Conservation (phyloP, 2,113 vertebrate species). For the Scartelaos histophorus region DNA sequence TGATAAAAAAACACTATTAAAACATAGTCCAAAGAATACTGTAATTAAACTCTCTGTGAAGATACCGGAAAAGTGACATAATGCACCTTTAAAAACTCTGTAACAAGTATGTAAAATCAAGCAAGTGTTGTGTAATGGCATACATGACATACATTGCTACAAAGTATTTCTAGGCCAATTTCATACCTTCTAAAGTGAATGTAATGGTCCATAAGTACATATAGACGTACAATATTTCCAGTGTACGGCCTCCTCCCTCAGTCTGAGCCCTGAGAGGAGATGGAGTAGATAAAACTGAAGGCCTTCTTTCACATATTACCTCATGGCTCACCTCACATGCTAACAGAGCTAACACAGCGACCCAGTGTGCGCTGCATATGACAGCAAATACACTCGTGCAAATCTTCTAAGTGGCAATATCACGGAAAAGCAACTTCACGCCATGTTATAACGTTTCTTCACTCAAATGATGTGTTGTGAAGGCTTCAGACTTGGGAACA, state of each 20-base stretch:
- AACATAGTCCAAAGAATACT: too few relatives aligned
- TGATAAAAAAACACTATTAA: too few relatives aligned
- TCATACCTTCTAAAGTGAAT: slow-evolving; percentile 58
- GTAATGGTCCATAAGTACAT: slow-evolving; percentile 40
- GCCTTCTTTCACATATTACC: slow-evolving; percentile 65
- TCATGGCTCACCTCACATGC: slow-evolving; percentile 23
- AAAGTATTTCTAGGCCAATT: slow-evolving; percentile 61
- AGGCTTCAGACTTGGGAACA: too few relatives aligned
- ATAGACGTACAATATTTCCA: slow-evolving; percentile 48
- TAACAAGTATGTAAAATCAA: too few relatives aligned
- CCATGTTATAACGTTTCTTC: too few relatives aligned
- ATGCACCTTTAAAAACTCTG: too few relatives aligned
- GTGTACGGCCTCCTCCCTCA: slow-evolving; percentile 37
- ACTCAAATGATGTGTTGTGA: too few relatives aligned
- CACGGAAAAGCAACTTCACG: neutral
- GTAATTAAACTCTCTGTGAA: too few relatives aligned
- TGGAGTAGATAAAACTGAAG: slow-evolving; percentile 73
- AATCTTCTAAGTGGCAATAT: neutral
- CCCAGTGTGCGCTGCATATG: slow-evolving; percentile 2
- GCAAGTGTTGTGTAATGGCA: too few relatives aligned
- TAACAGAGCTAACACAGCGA: slow-evolving; percentile 18
- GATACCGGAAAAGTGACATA: too few relatives aligned
- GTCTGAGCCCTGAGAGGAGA: slow-evolving; percentile 39
- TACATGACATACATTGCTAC: slow-evolving; percentile 53
- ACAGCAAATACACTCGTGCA: neutral